A percentile compares a stretch with the other conserved stretches of the same genome.
Conservation (phyloP, 2,113 vertebrate genomes). For the Erpornis zantholeuca region DNA sequence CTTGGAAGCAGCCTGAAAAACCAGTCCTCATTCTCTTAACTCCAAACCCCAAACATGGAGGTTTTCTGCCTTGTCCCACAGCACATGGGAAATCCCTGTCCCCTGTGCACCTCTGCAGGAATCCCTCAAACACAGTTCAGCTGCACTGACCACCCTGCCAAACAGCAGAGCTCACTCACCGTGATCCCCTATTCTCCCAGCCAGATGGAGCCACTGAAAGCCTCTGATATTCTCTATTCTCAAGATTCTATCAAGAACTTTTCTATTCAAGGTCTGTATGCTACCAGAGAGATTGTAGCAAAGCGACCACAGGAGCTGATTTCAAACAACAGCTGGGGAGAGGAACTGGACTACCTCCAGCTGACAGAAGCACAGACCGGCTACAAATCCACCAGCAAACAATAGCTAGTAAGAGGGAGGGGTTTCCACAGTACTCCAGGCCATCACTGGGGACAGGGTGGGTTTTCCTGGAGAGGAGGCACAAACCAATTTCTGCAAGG, state of each 20-base stretch:
- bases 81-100: neutral
- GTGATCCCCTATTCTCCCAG: neutral
- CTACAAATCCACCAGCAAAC: neutral
- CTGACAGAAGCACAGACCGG: neutral
- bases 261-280: neutral
- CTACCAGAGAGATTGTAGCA: neutral
- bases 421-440: neutral
- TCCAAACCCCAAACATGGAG: neutral
- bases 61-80: neutral
- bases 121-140: neutral
- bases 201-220: neutral
- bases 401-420: neutral
- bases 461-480: neutral
- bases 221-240: neutral
- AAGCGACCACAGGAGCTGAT: neutral
- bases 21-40: neutral
- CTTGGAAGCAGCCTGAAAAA: neutral
- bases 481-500: neutral
- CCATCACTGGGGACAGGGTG: neutral
- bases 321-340: neutral
- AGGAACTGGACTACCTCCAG: neutral
- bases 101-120: neutral
- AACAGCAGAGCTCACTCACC: neutral
- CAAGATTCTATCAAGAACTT: neutral
- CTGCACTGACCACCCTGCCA: neutral